Evolutionary conservation across 1,140 invertebrate species (phyloP).

Genomic region (Oncopeltus fasciatus): DNA sequence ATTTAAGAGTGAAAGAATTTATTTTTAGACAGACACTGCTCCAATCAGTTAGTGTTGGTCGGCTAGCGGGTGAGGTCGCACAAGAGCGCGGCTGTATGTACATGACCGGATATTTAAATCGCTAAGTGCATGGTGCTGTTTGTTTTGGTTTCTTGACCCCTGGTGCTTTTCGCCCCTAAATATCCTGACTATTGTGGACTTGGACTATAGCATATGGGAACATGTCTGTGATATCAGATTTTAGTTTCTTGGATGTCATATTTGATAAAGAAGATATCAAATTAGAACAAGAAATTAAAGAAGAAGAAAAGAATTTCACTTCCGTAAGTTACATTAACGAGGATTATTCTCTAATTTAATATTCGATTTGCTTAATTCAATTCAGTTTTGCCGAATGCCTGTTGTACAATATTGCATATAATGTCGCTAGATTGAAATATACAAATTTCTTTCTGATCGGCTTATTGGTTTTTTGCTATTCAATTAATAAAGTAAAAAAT

Average conservation of each 20-base stretch:
- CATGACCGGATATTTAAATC: slow-evolving; percentile 1
- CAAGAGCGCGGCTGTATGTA: background rate
- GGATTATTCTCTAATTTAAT: no score
- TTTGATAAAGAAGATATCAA: slow-evolving; percentile 22
- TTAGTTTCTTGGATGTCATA: slow-evolving; percentile 23
- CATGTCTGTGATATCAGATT: slow-evolving; percentile 20
- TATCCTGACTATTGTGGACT: background rate
- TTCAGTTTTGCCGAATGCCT: no score
- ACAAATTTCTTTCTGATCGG: no score
- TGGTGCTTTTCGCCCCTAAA: background rate
- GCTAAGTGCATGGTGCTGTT: background rate
- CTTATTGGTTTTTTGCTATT: no score
- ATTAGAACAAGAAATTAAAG: slow-evolving; percentile 20
- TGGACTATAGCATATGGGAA: slow-evolving; percentile 3
- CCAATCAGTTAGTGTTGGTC: background rate
- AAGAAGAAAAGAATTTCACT: slow-evolving; percentile 10
- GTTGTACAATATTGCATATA: no score
- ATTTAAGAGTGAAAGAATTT: no score
- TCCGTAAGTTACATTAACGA: slow-evolving; percentile 10
- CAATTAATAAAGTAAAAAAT: no score
- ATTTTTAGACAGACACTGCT: no score
- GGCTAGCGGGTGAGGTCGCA: background rate
- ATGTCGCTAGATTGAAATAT: no score
- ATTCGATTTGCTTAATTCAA: no score
- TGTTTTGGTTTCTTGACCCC: background rate